Evolutionary conservation across 30 jellyfish, hydroid and myxozoan genomes (phyloP).

Genomic region (Clytia hemisphaerica): DNA sequence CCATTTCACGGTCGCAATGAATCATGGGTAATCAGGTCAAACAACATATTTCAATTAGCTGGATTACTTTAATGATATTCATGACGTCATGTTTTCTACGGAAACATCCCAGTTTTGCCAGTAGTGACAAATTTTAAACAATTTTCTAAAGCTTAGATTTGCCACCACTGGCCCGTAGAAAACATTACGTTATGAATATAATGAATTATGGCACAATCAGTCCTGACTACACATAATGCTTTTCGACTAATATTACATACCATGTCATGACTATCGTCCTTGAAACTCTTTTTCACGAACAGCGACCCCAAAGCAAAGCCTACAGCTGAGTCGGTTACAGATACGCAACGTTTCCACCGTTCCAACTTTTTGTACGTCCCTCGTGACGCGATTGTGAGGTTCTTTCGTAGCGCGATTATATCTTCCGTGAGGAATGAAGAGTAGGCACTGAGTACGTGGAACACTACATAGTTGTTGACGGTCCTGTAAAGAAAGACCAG

Average conservation of each 20-base stretch:
- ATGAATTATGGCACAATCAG: too few relatives aligned
- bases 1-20: too few relatives aligned
- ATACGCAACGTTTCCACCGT: constrained; percentile 76
- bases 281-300: constrained; percentile 62
- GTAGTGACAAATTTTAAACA: too few relatives aligned
- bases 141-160: too few relatives aligned
- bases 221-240: too few relatives aligned
- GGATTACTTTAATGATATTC: too few relatives aligned
- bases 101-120: too few relatives aligned
- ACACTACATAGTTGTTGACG: constrained; percentile 33
- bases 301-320: constrained; percentile 85
- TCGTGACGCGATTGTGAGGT: constrained; percentile 40
- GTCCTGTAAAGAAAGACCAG: constrained; percentile 29
- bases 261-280: constrained; percentile 50
- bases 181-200: too few relatives aligned
- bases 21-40: too few relatives aligned
- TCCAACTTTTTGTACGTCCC: constrained; percentile 48
- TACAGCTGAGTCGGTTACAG: constrained; percentile 34
- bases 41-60: too few relatives aligned
- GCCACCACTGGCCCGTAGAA: too few relatives aligned
- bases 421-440: constrained; percentile 60
- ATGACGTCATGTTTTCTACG: too few relatives aligned
- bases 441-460: constrained; percentile 32
- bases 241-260: constrained; percentile 31
- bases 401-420: constrained; percentile 37